Evolutionary conservation across 2,113 vertebrate genomes (phyloP).

Genomic region (Erinaceus europaeus): DNA sequence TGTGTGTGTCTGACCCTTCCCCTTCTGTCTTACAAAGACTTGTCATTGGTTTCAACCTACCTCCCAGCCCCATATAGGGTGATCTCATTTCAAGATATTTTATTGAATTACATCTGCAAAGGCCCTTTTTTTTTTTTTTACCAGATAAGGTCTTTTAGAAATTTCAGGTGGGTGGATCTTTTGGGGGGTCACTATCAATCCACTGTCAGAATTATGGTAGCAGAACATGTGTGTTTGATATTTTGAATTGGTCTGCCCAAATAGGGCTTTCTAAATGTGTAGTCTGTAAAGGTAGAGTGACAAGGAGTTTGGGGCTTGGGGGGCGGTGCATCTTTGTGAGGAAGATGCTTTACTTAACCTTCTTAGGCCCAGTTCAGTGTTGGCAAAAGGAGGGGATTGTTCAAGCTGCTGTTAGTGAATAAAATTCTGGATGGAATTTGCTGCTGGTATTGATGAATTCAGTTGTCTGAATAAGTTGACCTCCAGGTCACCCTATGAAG

Average conservation of each 20-base stretch:
- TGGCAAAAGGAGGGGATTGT: not conserved
- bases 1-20: not conserved
- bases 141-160: not conserved
- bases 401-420: not conserved
- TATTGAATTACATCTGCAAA: not conserved
- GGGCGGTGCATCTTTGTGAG: not conserved
- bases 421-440: conserved; percentile 9
- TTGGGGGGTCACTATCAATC: not conserved
- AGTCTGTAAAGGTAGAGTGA: not conserved
- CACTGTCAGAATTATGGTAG: not conserved
- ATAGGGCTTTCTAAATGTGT: not conserved
- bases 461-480: conserved; percentile 32
- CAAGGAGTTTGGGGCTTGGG: not conserved
- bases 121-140: not conserved
- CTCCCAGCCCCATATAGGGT: not conserved
- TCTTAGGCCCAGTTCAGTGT: not conserved
- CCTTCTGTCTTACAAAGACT: not conserved
- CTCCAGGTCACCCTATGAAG: conserved; percentile 7
- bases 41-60: not conserved
- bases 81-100: not conserved
- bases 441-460: not conserved
- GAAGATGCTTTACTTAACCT: not conserved
- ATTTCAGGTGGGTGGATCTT: not conserved
- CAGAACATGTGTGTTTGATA: not conserved
- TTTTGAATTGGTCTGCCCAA: not conserved